These are phyloP conservation scores for Atherinosoma microstoma DNA, from an alignment of 2,797 vertebrate species.

Conservation along the genomic window DNA sequence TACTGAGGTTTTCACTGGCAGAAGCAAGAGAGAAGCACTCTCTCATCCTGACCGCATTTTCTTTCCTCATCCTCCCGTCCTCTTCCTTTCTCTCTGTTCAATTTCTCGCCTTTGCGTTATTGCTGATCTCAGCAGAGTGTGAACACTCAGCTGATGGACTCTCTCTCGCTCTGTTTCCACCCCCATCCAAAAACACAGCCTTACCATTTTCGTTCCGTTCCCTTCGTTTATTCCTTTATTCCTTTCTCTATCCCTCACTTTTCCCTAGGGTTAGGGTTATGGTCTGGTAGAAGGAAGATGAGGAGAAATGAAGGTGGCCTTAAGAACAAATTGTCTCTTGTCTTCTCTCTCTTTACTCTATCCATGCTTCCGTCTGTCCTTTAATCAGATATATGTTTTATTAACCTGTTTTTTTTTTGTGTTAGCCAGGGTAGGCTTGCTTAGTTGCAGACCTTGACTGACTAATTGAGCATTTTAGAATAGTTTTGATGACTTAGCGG, in stretches of 20 bases:
- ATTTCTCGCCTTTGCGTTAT: constrained; percentile 64
- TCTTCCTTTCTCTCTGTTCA: constrained; percentile 47
- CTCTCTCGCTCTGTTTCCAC: constrained; percentile 25
- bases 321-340: not conserved
- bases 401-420: constrained; percentile 28
- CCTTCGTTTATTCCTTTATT: not conserved
- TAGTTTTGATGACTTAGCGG: not conserved
- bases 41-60: constrained; percentile 64
- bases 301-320: constrained; percentile 17
- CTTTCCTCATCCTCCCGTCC: constrained; percentile 45
- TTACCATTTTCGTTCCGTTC: constrained; percentile 6
- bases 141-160: constrained; percentile 78
- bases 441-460: constrained; percentile 19
- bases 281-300: not conserved
- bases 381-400: constrained; percentile 41
- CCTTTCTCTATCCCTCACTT: not conserved
- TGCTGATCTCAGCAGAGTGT: constrained; percentile 78
- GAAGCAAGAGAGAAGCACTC: constrained; percentile 57
- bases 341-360: not conserved
- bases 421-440: not conserved
- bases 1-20: constrained; percentile 49
- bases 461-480: not conserved
- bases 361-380: constrained; percentile 5
- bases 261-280: not conserved
- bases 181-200: constrained; percentile 21